Percentiles rank a stretch among this genome's conserved stretches.
Evolutionary conservation across 2,888 invertebrate genomes (phyloP).

Genomic region (Leptinotarsa peninsularis): DNA sequence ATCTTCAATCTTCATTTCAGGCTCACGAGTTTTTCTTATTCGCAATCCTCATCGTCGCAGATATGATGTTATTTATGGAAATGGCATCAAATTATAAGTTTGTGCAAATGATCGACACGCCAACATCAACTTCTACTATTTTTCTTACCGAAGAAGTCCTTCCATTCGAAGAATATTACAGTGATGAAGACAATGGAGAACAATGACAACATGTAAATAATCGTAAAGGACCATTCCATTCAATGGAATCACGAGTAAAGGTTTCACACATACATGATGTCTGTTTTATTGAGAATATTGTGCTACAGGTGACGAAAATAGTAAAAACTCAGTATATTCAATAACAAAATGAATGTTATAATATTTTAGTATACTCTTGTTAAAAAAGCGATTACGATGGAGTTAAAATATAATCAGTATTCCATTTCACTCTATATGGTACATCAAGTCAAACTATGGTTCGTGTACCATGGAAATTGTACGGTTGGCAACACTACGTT

Average conservation of each 20-base stretch:
- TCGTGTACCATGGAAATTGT: no score
- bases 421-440: no score
- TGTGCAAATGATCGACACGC: slow-evolving; percentile 63
- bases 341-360: no score
- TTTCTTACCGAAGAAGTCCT: slow-evolving; percentile 37
- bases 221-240: background rate
- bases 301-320: no score
- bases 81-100: slow-evolving; percentile 70
- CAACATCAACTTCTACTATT: slow-evolving; percentile 59
- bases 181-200: slow-evolving; percentile 10
- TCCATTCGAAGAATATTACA: slow-evolving; percentile 25
- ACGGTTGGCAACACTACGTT: no score
- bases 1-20: slow-evolving; percentile 64
- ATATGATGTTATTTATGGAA: slow-evolving; percentile 74
- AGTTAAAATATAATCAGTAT: no score
- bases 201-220: background rate
- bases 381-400: no score
- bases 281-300: background rate
- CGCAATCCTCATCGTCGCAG: slow-evolving; percentile 74
- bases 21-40: slow-evolving; percentile 81
- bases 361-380: no score
- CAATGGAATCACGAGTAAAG: slow-evolving; percentile 4
- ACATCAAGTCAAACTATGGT: no score
- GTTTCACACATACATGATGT: background rate
- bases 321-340: no score